Evolutionary conservation across 2,797 vertebrate genomes (phyloP).

Genomic region (Saxicola maurus): DNA sequence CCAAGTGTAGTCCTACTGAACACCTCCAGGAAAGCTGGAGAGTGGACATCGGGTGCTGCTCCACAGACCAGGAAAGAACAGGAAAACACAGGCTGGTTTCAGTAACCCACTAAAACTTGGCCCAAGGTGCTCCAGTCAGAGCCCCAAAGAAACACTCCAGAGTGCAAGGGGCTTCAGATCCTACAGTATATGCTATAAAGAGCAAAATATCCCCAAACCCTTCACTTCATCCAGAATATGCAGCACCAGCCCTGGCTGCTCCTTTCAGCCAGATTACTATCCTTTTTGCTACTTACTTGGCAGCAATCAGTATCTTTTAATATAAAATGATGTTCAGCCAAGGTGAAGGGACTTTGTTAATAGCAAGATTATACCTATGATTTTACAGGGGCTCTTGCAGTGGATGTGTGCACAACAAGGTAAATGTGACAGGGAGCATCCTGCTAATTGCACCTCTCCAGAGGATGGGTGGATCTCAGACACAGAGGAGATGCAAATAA

Average conservation of each 20-base stretch:
- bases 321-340: not conserved
- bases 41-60: not conserved
- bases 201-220: not conserved
- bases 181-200: not conserved
- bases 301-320: not conserved
- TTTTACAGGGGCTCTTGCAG: not conserved
- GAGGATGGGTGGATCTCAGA: not conserved
- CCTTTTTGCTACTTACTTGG: not conserved
- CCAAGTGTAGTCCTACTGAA: not conserved
- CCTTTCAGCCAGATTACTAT: not conserved
- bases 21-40: not conserved
- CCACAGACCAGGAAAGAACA: not conserved
- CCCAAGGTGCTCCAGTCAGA: not conserved
- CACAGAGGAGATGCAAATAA: not conserved
- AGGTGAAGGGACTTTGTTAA: not conserved
- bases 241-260: not conserved
- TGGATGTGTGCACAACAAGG: not conserved
- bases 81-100: not conserved
- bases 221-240: not conserved
- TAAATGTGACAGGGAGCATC: not conserved
- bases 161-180: not conserved
- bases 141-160: not conserved
- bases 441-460: not conserved
- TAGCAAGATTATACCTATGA: not conserved
- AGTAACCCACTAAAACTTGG: not conserved